Evolutionary conservation across 2,888 invertebrate species (phyloP).

Genomic region (Schizaphis graminum): DNA sequence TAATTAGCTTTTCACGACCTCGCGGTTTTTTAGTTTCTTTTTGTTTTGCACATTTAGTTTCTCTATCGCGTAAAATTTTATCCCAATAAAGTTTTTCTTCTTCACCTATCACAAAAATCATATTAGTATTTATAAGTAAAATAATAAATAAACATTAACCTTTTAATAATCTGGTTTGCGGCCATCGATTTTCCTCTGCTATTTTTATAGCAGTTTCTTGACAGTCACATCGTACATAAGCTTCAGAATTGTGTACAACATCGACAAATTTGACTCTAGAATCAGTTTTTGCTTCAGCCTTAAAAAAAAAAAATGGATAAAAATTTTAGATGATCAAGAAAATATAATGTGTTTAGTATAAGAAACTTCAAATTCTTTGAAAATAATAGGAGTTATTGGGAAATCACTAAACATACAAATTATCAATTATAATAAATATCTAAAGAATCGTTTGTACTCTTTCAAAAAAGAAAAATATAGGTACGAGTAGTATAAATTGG

Average conservation of each 20-base stretch:
- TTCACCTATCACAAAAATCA: constrained; percentile 70
- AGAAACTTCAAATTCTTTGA: background rate
- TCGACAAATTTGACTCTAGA: constrained; percentile 84
- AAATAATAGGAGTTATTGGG: background rate
- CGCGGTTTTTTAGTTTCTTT: constrained; percentile 73
- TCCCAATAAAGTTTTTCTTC: constrained; percentile 86
- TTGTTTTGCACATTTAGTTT: constrained; percentile 69
- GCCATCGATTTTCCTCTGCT: constrained; percentile 70
- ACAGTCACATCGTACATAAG: constrained; percentile 78
- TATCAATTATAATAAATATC: background rate
- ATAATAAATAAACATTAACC: constrained; percentile 70
- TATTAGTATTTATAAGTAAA: background rate
- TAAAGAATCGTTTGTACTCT: background rate
- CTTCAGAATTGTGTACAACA: constrained; percentile 79
- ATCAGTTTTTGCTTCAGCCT: constrained; percentile 77
- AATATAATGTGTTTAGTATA: background rate
- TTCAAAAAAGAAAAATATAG: too few species aligned
- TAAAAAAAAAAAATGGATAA: background rate
- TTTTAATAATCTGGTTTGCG: constrained; percentile 71
- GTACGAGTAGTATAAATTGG: too few species aligned
- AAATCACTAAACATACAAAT: background rate
- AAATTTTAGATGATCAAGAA: background rate
- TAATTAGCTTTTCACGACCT: constrained; percentile 76
- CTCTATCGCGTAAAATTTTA: constrained; percentile 78
- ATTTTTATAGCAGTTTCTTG: constrained; percentile 73